These are phyloP conservation scores for Eretmocerus hayati DNA, from an alignment of 2,888 invertebrate genomes.

Conservation along the genomic window DNA sequence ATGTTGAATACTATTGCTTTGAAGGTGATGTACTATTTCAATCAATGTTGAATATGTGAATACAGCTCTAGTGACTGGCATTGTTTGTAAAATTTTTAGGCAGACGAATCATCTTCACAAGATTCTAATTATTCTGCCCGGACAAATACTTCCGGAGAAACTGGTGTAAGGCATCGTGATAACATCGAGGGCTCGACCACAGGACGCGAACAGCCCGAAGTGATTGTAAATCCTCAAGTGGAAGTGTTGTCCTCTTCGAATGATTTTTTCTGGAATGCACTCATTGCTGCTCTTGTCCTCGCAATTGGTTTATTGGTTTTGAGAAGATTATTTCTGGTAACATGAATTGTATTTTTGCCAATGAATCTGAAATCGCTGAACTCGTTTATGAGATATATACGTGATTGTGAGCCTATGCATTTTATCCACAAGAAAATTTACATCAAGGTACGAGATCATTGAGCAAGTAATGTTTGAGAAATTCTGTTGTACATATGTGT, in stretches of 20 bases:
- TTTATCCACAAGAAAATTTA: too few relatives aligned
- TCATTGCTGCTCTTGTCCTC: conserved; percentile 47
- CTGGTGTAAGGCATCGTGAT: conserved; percentile 34
- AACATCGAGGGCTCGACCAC: conserved; percentile 23
- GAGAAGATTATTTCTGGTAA: conserved; percentile 49
- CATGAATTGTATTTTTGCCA: too few relatives aligned
- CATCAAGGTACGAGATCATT: too few relatives aligned
- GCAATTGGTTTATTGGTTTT: conserved; percentile 48
- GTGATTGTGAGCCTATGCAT: too few relatives aligned
- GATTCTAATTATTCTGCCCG: conserved; percentile 27
- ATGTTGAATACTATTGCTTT: conserved; percentile 52
- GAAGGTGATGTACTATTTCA: conserved; percentile 39
- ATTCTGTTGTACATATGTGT: too few relatives aligned
- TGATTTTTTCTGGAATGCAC: conserved; percentile 49
- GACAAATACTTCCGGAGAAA: conserved; percentile 25
- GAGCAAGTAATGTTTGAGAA: too few relatives aligned
- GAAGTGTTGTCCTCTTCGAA: conserved; percentile 44
- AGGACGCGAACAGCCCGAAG: conserved; percentile 37
- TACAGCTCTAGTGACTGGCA: too few relatives aligned
- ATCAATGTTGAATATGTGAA: neutral
- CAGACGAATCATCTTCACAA: conserved; percentile 32
- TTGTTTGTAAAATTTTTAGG: conserved; percentile 25
- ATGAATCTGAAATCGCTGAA: too few relatives aligned
- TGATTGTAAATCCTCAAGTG: conserved; percentile 35
- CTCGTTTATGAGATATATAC: too few relatives aligned